Base-by-base conservation (phyloP, 2,797 vertebrate species). In the Pyrocephalus nanus region DNA sequence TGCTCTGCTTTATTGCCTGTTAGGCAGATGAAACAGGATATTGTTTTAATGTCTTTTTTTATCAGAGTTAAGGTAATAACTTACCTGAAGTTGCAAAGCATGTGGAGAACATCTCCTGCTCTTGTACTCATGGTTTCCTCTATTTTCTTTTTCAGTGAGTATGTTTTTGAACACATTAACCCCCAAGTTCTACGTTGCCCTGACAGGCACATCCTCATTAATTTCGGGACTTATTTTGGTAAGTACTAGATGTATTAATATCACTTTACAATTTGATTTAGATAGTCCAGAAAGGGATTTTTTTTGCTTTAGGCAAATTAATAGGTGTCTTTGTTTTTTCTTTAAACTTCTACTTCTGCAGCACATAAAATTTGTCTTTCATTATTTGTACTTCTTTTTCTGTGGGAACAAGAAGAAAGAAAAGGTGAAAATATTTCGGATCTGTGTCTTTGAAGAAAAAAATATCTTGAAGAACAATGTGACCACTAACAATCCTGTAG, bases 141-240 rank as follows among this genome's bases (percentile, higher is more conserved):
- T 80, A 93, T 95, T 96, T 97, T 97, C 95, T 94, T 91, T 98
- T 98, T 58, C 97, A 99, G 99, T 99, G 98, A 99, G 99, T 98
- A 99, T 99, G 99, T 99, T 99, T 98, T 98, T 99, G 98, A 99
- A 99, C 98, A 99, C 99, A 20, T 97, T 99, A 97, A 99, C 99
- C 14, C 99, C 99, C 96, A 99, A 99, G 98, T 99, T 99, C 98
- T 99, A 99, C 55, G 99, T 99, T 97, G 99, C 99, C 96, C 97
- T 99, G 97, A 99, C 99, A 54, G 99, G 99, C 90, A 99, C 99
- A 42, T 99, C 99, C 42, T 99, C 99, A 47, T 98, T 99, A 98
- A 99, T 99, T 97, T 99, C 99, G 45, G 99, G 99, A 97, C 99
- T 99, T 97, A 99, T 99, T 97, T 98, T 99, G 99, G 99, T 99